Evolutionary conservation across 1,140 invertebrate genomes (phyloP).

Genomic region (Drosophila pseudoobscura): DNA sequence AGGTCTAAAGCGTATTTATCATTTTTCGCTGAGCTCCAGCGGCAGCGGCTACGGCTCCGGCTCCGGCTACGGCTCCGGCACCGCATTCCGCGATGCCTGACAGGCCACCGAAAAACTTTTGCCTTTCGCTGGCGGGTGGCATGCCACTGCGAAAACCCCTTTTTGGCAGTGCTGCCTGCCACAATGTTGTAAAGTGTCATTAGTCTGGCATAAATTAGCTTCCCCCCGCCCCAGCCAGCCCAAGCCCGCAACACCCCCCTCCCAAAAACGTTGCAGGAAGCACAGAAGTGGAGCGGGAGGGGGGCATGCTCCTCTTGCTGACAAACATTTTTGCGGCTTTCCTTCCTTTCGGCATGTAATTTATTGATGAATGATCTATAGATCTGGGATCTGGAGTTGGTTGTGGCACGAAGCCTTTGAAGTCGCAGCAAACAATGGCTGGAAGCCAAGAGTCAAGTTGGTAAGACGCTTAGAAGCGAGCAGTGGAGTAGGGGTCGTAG

Average conservation of each 20-base stretch:
- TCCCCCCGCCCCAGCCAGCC: neutral
- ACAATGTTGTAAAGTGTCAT: conserved; percentile 73
- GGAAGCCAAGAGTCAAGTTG: conserved; percentile 34
- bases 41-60: conserved; percentile 18
- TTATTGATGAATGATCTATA: conserved; percentile 76
- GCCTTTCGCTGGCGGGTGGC: conserved; percentile 35
- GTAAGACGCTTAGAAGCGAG: conserved; percentile 21
- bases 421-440: conserved; percentile 53
- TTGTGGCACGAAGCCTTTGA: conserved; percentile 54
- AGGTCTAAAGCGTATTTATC: conserved; percentile 81
- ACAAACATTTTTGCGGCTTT: conserved; percentile 70
- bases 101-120: conserved; percentile 75
- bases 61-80: neutral
- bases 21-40: conserved; percentile 59
- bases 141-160: neutral
- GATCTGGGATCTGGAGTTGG: conserved; percentile 34
- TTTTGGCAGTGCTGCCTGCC: conserved; percentile 6
- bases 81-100: conserved; percentile 50
- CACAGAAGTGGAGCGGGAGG: too few relatives aligned
- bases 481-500: too few relatives aligned
- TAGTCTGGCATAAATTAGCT: conserved; percentile 82
- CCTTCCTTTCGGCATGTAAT: conserved; percentile 70
- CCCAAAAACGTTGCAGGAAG: conserved; percentile 6
- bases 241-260: too few relatives aligned
- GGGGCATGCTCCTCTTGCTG: neutral